phyloP scores from a whole-genome alignment of 2,888 invertebrate genomes.

The Ecliptopera silaceata region DNA sequence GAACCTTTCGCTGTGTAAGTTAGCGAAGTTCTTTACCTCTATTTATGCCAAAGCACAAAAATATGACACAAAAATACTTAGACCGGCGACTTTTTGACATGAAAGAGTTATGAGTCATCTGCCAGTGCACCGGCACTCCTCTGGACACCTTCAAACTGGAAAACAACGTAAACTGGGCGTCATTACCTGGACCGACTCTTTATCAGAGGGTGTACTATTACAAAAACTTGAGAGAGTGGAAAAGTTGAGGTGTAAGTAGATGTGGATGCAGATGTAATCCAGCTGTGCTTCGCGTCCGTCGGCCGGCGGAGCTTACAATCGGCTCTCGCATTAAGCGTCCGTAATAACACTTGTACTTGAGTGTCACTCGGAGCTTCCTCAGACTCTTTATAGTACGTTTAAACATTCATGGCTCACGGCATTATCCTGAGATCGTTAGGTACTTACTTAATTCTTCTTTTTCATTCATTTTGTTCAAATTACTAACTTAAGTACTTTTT shows the following conservation, averaged over 20 bases:
- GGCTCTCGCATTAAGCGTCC: constrained; percentile 4
- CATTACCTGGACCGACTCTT: too few relatives aligned
- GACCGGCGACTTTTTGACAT: too few relatives aligned
- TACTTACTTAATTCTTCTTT: constrained; percentile 6
- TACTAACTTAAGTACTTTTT: background rate
- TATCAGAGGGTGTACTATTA: too few relatives aligned
- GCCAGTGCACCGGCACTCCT: too few relatives aligned
- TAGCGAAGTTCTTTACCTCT: too few relatives aligned
- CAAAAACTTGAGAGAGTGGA: background rate
- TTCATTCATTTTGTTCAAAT: background rate
- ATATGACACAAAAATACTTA: too few relatives aligned
- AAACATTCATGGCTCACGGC: constrained; percentile 12
- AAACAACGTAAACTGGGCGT: too few relatives aligned
- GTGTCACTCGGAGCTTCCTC: constrained; percentile 10
- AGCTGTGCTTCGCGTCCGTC: background rate
- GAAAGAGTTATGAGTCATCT: too few relatives aligned
- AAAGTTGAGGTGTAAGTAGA: background rate
- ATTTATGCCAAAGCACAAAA: too few relatives aligned
- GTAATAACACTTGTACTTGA: constrained; percentile 18
- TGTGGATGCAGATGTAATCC: background rate
- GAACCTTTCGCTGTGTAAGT: too few relatives aligned
- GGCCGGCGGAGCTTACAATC: background rate
- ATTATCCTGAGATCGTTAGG: background rate
- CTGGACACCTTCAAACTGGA: too few relatives aligned
- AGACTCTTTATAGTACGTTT: constrained; percentile 2